These are phyloP conservation scores for Acleris sparsana DNA, from an alignment of 2,888 invertebrate species.

Conservation along the genomic window DNA sequence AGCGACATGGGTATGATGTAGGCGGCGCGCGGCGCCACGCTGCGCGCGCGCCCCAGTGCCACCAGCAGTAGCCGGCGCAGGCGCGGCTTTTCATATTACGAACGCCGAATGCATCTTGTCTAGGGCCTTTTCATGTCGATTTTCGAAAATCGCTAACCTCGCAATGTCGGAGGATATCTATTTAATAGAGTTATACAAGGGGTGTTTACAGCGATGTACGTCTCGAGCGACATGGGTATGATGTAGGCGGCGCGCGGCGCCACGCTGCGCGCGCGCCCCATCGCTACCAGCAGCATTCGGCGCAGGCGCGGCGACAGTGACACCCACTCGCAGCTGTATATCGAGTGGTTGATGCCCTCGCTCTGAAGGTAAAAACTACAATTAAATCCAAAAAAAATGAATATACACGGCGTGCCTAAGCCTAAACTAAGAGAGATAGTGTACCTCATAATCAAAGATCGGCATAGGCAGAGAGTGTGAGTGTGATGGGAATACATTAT, in stretches of 20 bases:
- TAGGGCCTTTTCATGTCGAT: too few species aligned
- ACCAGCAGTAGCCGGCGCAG: constrained; percentile 61
- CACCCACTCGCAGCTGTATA: constrained; percentile 62
- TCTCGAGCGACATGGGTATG: constrained; percentile 69
- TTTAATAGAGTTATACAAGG: too few species aligned
- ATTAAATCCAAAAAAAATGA: not conserved
- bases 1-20: constrained; percentile 69
- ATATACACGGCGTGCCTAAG: too few species aligned
- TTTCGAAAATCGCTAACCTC: too few species aligned
- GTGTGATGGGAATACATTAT: too few species aligned
- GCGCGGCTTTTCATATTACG: too few species aligned
- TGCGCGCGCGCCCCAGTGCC: constrained; percentile 58
- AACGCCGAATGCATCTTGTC: too few species aligned
- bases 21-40: constrained; percentile 59
- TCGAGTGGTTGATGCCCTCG: constrained; percentile 59
- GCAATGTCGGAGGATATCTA: too few species aligned
- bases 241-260: constrained; percentile 62
- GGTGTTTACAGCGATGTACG: constrained; percentile 60
- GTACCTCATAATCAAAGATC: too few species aligned
- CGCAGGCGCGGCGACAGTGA: constrained; percentile 58
- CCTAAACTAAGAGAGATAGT: too few species aligned
- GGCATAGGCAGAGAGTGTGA: too few species aligned
- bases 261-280: constrained; percentile 54
- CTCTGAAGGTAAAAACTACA: constrained; percentile 50
- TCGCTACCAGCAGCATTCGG: constrained; percentile 62